These are phyloP conservation scores for Trachelus stipa DNA, from an alignment of 2,888 invertebrate species.

Conservation along the genomic window DNA sequence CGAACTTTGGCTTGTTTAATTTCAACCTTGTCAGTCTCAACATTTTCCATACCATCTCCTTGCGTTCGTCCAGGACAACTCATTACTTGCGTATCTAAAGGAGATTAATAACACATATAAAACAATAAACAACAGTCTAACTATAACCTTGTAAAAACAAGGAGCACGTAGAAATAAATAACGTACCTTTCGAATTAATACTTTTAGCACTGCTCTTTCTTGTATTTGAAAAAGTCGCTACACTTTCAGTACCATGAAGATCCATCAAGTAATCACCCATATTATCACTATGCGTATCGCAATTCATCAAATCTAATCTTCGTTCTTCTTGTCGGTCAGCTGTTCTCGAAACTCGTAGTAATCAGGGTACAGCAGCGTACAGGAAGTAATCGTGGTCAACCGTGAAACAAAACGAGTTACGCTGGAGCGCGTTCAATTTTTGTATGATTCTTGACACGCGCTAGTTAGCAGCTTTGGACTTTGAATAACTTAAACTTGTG, in stretches of 20 bases:
- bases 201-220: slow-evolving; percentile 13
- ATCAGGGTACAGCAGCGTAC: neutral
- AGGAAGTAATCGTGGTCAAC: neutral
- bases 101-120: too few species aligned
- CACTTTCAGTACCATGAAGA: slow-evolving; percentile 5
- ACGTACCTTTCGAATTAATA: slow-evolving; percentile 10
- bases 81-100: slow-evolving; percentile 46
- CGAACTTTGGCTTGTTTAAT: slow-evolving; percentile 48
- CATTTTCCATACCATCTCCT: slow-evolving; percentile 84
- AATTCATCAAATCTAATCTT: too few species aligned
- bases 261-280: slow-evolving; percentile 7
- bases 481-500: too few species aligned
- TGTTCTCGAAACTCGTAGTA: slow-evolving; percentile 6
- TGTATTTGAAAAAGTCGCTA: slow-evolving; percentile 18
- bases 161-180: too few species aligned
- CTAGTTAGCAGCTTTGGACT: too few species aligned
- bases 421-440: too few species aligned
- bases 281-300: neutral
- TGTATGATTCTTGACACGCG: too few species aligned
- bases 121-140: too few species aligned
- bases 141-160: too few species aligned
- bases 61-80: slow-evolving; percentile 70
- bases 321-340: slow-evolving; percentile 6
- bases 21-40: slow-evolving; percentile 41
- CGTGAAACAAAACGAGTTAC: too few species aligned